Evolutionary conservation across 2,797 vertebrate genomes (phyloP), one percentile per base, ranked within the genome.

Genomic region (Halcyon chelicuti): DNA sequence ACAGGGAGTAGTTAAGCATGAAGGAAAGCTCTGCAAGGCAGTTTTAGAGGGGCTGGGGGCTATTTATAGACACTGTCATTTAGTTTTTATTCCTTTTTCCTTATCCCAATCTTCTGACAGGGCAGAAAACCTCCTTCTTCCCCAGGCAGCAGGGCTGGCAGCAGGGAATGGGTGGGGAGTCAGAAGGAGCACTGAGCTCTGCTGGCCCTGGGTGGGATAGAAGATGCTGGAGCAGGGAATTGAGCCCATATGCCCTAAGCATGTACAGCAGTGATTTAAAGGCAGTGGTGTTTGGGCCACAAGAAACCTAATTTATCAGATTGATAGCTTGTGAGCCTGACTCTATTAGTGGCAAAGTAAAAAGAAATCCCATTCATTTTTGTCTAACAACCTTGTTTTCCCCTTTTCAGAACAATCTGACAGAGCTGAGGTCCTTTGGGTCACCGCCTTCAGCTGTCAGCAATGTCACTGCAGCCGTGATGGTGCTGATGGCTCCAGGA

Each of bases 371-470:
- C 86, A 70, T 96, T 90, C 31, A 10, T 89, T 96, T 95, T 88
- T 86, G 17, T 74, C 94, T 97, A 81, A 97, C 19, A 31, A 60
- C 47, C 83, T 97, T 85, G n/a, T 90, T 91, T 94, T 79, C 86
- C 93, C 94, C 60, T 66, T 91, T 94, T 78, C 97, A 99, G 99
- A 99, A 98, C 93, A 99, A 99, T 93, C 96, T 99, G 96, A 99
- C 99, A 0, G 99, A 99, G 97, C 86, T 99, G 96, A 99, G 99
- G 98, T 99, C 99, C 0, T 99, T 99, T 1, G 99, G 99, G 19
- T 98, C 99, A 3, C 99, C 99, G 0, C 99, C 99, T 37, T 84
- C 96, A 0, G 99, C 99, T 0, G 99, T 99, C 87, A 99, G 98
- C 94, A 99, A 99, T 0, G 99, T 99, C 94, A 99, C 98, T 0